Base-by-base conservation (phyloP, 2,888 invertebrate species). In the Aquatica leii region DNA sequence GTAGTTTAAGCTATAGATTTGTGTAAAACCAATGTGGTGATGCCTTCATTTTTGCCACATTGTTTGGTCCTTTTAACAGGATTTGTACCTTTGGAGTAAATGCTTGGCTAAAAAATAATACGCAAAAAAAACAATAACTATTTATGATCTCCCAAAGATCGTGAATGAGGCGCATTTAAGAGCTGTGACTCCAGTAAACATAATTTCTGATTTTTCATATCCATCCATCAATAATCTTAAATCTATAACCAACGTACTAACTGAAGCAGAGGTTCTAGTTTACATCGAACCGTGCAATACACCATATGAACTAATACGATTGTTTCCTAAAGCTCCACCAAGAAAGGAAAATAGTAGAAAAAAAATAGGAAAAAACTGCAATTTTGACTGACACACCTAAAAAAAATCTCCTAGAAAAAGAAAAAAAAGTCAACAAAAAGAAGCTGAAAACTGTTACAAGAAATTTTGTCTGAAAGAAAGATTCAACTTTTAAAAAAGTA, bases 81-180 rank as follows among this genome's bases (percentile, higher is more conserved):
- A 12, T 43, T 43, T 43, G 6, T 17, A 43, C 14, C 15, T 43
- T 2, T 15, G 43, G 43, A 43, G 66, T 77, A 60, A 73, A 72
- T 63, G 66, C 67, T 60, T 79, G 77, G 77, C 70, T 80, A 74
- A 59, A 77, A 65, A 69, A 72, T 52, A 70, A 82, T 65, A n/a
- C n/a, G 77, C 80, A 40, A 80, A 81, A 1, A 75, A 78, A 64
- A 72, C 77, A 12, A 71, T 81, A n/a, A 74, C 76, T 1, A 80
- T 82, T 35, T 80, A 82, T 69, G 74, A 82, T 59, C 74, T 82
- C n/a, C 76, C 79, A 55, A 73, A 65, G 63, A 76, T 78, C 61
- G 73, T 78, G 8, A 74, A 69, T 24, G 31, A 31, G 31, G n/a
- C n/a, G n/a, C n/a, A n/a, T n/a, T n/a, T 73, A 59, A 69, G 73